phyloP scores from a whole-genome alignment of 2,113 vertebrate genomes.

The Sciurus niger region DNA sequence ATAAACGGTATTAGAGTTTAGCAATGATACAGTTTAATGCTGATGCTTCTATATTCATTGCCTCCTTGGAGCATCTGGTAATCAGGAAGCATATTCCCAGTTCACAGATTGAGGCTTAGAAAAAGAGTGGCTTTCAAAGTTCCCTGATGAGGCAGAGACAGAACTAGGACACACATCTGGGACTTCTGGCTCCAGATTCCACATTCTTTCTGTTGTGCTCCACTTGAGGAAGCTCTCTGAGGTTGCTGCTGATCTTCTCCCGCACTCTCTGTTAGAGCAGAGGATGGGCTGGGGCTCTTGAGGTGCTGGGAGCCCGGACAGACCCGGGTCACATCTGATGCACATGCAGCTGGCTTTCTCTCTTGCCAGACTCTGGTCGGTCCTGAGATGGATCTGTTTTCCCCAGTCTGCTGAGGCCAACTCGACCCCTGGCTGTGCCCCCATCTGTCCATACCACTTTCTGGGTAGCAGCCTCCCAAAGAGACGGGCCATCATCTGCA shows the following conservation, averaged over 20 bases:
- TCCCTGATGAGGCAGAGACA: not conserved
- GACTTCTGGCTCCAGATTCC: not conserved
- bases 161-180: conserved; percentile 52
- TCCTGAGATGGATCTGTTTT: conserved; percentile 21
- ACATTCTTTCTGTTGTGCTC: not conserved
- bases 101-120: conserved; percentile 38
- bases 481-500: conserved; percentile 57
- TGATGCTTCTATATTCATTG: not conserved
- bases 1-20: not conserved
- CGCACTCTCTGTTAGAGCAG: not conserved
- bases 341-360: not conserved
- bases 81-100: conserved; percentile 50
- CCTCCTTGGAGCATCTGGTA: conserved; percentile 29
- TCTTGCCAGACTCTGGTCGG: not conserved
- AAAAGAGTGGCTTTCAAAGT: not conserved
- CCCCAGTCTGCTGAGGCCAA: conserved; percentile 36
- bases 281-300: not conserved
- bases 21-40: not conserved
- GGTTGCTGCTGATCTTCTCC: not conserved
- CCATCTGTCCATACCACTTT: conserved; percentile 25
- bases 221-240: not conserved
- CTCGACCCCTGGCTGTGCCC: not conserved
- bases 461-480: conserved; percentile 47
- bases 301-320: not conserved
- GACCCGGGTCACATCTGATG: not conserved